Percentiles rank a stretch among this genome's conserved stretches.
These are phyloP conservation scores for Nyleta sp. DNA, from an alignment of 2,888 invertebrate genomes.

Conservation along the genomic window DNA sequence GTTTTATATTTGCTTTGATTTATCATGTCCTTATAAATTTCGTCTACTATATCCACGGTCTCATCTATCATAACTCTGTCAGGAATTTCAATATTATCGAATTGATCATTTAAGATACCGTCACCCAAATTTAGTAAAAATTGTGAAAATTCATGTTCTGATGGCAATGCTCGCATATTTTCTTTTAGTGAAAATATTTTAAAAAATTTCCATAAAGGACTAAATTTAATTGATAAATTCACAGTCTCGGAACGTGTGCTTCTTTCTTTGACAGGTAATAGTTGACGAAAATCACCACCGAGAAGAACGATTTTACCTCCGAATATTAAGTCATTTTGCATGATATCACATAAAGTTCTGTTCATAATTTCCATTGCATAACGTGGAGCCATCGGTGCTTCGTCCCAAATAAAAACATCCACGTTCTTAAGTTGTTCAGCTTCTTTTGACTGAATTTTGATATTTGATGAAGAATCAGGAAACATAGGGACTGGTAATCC, in stretches of 20 bases:
- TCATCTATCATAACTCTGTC: background rate
- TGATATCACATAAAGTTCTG: slow-evolving; percentile 64
- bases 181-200: background rate
- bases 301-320: slow-evolving; percentile 1
- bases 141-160: slow-evolving; percentile 59
- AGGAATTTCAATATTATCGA: slow-evolving; percentile 48
- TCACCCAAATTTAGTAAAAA: slow-evolving; percentile 58
- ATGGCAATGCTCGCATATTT: slow-evolving; percentile 51
- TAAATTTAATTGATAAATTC: background rate
- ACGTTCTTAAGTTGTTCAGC: slow-evolving; percentile 1
- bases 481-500: slow-evolving; percentile 42
- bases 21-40: background rate
- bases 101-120: slow-evolving; percentile 52
- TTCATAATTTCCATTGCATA: slow-evolving; percentile 39
- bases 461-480: slow-evolving; percentile 30
- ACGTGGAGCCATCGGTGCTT: background rate
- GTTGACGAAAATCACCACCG: background rate
- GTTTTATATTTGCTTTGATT: background rate
- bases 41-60: background rate
- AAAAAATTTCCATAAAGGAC: background rate
- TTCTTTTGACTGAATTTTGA: background rate
- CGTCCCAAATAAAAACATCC: too few relatives aligned
- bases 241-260: slow-evolving; percentile 42
- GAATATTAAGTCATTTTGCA: slow-evolving; percentile 64
- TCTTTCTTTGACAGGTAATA: slow-evolving; percentile 35